Evolutionary conservation across 2,113 vertebrate species (phyloP), one percentile per base, ranked within the genome.

Genomic region (Pomatostomus ruficeps): DNA sequence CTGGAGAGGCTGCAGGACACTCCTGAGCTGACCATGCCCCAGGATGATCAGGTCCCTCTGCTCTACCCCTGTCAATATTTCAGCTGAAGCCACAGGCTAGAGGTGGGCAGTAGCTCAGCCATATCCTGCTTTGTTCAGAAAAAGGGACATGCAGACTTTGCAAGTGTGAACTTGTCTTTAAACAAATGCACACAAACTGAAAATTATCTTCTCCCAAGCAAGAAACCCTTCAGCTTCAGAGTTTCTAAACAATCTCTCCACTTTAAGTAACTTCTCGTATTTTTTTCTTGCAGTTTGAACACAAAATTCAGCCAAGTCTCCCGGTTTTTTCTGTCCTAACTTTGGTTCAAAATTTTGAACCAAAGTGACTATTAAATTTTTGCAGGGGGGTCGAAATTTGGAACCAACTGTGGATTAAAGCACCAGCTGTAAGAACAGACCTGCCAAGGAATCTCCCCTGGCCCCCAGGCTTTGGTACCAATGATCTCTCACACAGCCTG

Each of bases 381-480:
- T n/a, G n/a, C n/a, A 7, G 1, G 1, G 16, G 15, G 7, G 0
- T 1, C 5, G 5, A 19, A 6, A 12, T 3, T n/a, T 38, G 14
- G 19, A 94, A 15, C 9, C 4, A 49, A 3, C 9, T 11, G 14
- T 6, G 18, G 61, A 40, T 0, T 0, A 71, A 70, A 86, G 20
- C 1, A 0, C 5, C 33, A 77, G 20, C 38, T 92, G 5, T 35
- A 83, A 43, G 54, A 85, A 74, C 10, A 66, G 21, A 6, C 3
- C 14, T 65, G 24, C 28, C 54, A 63, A 67, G 43, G n/a, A 42
- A 12, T 6, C 7, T 61, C 35, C 45, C 28, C 45, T 17, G 13
- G 14, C 16, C 62, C n/a, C 3, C 22, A 78, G 33, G 70, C 8
- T 36, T 77, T 11, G 19, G 10, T 51, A 17, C 22, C 5, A 1